Base-by-base conservation (phyloP, 2,888 invertebrate species). In the Belgica antarctica region DNA sequence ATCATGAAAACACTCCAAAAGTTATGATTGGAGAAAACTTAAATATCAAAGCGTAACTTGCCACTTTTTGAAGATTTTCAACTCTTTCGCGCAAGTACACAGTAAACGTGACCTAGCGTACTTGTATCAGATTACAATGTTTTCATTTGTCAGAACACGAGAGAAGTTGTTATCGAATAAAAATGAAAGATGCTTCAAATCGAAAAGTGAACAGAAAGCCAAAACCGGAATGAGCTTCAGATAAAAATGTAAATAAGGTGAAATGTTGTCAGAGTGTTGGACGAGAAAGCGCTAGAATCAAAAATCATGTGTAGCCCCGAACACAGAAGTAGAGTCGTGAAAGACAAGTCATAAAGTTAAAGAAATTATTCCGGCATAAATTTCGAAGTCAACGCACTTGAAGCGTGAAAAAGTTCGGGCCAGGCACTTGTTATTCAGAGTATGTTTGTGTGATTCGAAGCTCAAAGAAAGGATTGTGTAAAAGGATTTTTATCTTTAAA, bases 21-120 rank as follows among this genome's bases (percentile, higher is more conserved):
- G n/a, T n/a, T n/a, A n/a, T n/a, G n/a, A n/a, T n/a, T n/a, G n/a
- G n/a, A n/a, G n/a, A 52, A 52, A 52, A 52, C 19, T 52, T 52
- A n/a, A 52, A 7, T 52, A 2, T 52, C 17, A 52, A 52, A 22
- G 17, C 22, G 22, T 52, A 22, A 52, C 52, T 19, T 52, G 7
- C n/a, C 52, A 12, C 52, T 52, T 22, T n/a, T n/a, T n/a, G n/a
- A n/a, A n/a, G n/a, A n/a, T n/a, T n/a, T n/a, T n/a, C n/a, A n/a
- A n/a, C n/a, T n/a, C n/a, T n/a, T n/a, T n/a, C n/a, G n/a, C n/a
- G n/a, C n/a, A n/a, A n/a, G n/a, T n/a, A n/a, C n/a, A n/a, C n/a
- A n/a, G n/a, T n/a, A 31, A 27, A 66, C 65, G 65, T 66, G 65
- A 66, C 65, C 65, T 47, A 66, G 46, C 65, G 65, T 66, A 46